phyloP scores from a whole-genome alignment of 2,113 vertebrate species.

The Xiphophorus couchianus region DNA sequence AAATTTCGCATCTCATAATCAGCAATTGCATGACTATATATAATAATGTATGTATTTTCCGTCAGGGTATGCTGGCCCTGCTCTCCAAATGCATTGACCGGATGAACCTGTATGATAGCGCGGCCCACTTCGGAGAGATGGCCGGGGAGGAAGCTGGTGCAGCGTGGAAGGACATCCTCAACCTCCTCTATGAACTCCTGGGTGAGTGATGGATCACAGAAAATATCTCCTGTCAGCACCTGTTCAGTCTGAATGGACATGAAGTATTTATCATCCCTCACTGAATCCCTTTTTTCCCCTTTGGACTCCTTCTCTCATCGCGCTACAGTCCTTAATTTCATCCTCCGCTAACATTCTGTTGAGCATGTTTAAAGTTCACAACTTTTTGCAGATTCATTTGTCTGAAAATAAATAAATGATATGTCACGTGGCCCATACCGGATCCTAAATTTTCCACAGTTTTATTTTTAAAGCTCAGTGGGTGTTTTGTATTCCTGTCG shows the following conservation, averaged over 20 bases:
- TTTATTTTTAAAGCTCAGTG: conserved; percentile 37
- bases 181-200: conserved; percentile 92
- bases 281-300: conserved; percentile 6
- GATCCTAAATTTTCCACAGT: conserved; percentile 40
- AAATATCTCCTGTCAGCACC: conserved; percentile 39
- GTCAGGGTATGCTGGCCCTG: conserved; percentile 92
- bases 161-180: conserved; percentile 94
- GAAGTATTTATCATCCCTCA: conserved; percentile 48
- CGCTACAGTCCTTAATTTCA: conserved; percentile 16
- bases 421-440: not conserved
- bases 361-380: conserved; percentile 18
- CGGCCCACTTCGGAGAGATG: conserved; percentile 89
- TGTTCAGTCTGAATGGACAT: conserved; percentile 36
- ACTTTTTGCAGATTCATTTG: not conserved
- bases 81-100: conserved; percentile 94
- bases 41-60: conserved; percentile 18
- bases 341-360: conserved; percentile 15
- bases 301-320: not conserved
- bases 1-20: not conserved
- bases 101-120: conserved; percentile 90
- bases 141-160: conserved; percentile 87
- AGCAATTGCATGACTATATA: not conserved
- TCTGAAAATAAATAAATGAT: conserved; percentile 5
- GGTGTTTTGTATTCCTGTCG: conserved; percentile 50
- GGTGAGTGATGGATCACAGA: conserved; percentile 76